phyloP scores from a whole-genome alignment of 2,797 vertebrate species.

The Phrynocephalus vlangalii region DNA sequence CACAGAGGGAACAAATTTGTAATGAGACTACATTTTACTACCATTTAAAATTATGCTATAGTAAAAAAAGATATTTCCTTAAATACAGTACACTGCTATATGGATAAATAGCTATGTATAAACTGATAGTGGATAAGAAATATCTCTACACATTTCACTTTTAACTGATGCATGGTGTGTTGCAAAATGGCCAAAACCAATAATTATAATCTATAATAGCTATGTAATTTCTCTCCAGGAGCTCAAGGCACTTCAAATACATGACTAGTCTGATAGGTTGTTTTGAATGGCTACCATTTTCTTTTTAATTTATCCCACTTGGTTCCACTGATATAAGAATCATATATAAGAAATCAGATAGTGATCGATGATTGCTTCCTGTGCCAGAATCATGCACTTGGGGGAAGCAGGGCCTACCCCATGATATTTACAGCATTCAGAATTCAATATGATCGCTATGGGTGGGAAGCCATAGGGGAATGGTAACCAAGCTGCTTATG shows the following conservation, averaged over 20 bases:
- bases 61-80: neutral
- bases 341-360: neutral
- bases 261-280: neutral
- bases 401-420: neutral
- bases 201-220: neutral
- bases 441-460: neutral
- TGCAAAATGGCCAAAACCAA: neutral
- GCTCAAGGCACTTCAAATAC: neutral
- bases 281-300: neutral
- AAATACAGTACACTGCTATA: neutral
- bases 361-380: neutral
- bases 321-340: neutral
- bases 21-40: neutral
- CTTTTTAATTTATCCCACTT: neutral
- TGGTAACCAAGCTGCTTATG: neutral
- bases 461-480: neutral
- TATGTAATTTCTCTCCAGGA: neutral
- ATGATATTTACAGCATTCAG: neutral
- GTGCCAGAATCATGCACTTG: neutral
- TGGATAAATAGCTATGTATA: neutral
- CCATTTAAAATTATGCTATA: slow-evolving; percentile 19
- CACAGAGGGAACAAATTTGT: neutral
- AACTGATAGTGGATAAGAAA: neutral
- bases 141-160: neutral
- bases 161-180: neutral